A percentile compares a stretch with the other conserved stretches of the same genome.
Evolutionary conservation across 1,140 invertebrate species (phyloP).

Genomic region (Bombus sylvicola): DNA sequence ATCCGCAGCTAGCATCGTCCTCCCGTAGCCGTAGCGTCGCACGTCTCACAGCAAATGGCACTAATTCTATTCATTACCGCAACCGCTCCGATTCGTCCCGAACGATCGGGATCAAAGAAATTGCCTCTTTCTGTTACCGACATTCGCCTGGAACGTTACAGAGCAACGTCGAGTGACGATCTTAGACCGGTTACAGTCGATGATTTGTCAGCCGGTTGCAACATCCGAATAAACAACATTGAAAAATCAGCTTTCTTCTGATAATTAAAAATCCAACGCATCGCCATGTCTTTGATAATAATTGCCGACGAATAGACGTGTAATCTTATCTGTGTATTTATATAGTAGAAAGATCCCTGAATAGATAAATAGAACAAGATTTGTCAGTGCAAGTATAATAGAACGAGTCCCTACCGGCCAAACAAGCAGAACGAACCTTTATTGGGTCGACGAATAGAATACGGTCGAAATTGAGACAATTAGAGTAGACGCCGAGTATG

Average conservation of each 20-base stretch:
- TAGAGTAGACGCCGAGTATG: not conserved
- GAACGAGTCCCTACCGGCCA: not conserved
- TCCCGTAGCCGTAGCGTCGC: not conserved
- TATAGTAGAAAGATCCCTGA: accelerated
- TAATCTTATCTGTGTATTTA: not conserved
- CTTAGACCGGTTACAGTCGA: not conserved
- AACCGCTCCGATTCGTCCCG: slow-evolving; percentile 13
- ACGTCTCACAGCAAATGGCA: slow-evolving; percentile 7
- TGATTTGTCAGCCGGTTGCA: not conserved
- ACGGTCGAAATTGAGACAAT: not conserved
- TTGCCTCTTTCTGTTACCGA: not conserved
- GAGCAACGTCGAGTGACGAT: no score
- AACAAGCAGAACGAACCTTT: not conserved
- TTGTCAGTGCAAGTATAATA: no score
- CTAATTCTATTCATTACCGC: slow-evolving; percentile 35
- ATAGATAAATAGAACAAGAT: not conserved
- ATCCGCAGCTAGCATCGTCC: not conserved
- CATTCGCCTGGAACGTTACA: not conserved
- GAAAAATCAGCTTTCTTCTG: not conserved
- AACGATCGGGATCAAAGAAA: not conserved
- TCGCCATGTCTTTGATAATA: not conserved
- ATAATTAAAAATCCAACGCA: not conserved
- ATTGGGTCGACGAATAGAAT: not conserved
- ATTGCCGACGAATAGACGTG: not conserved
- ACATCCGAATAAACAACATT: not conserved